Conservation (phyloP, 2,113 vertebrate species). For the Propithecus coquereli region DNA sequence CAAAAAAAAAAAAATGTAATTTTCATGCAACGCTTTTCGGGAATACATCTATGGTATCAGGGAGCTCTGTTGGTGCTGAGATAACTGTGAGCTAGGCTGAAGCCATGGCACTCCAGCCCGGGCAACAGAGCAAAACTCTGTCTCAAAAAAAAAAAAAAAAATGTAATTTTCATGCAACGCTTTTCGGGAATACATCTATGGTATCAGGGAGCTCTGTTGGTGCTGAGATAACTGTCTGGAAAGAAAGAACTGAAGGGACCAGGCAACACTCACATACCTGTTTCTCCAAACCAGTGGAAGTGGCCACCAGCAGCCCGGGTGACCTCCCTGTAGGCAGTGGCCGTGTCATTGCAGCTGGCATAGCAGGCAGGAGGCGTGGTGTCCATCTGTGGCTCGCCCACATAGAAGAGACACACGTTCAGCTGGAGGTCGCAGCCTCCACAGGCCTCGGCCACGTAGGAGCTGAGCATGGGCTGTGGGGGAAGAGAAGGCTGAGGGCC, state of each 20-base stretch:
- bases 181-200: background rate
- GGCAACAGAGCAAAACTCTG: too few relatives aligned
- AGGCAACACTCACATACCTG: slow-evolving; percentile 74
- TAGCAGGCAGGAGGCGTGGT: slow-evolving; percentile 66
- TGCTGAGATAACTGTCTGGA: background rate
- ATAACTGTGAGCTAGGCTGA: background rate
- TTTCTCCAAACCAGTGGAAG: slow-evolving; percentile 89
- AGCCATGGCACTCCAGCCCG: too few relatives aligned
- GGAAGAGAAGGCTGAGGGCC: background rate
- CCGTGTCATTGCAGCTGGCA: slow-evolving; percentile 70
- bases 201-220: background rate
- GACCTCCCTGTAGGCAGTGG: slow-evolving; percentile 72
- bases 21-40: background rate
- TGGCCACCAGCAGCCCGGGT: slow-evolving; percentile 77
- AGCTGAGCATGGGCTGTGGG: slow-evolving; percentile 74
- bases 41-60: background rate
- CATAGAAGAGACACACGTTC: slow-evolving; percentile 85
- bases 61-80: background rate
- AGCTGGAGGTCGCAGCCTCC: slow-evolving; percentile 79
- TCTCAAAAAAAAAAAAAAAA: background rate
- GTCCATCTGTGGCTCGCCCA: background rate
- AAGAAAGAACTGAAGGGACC: background rate
- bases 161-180: background rate
- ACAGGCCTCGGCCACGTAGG: slow-evolving; percentile 82
- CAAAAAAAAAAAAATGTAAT: background rate